Base-by-base conservation (phyloP, 2,888 invertebrate genomes). In the Glyphotaelius pellucidus region DNA sequence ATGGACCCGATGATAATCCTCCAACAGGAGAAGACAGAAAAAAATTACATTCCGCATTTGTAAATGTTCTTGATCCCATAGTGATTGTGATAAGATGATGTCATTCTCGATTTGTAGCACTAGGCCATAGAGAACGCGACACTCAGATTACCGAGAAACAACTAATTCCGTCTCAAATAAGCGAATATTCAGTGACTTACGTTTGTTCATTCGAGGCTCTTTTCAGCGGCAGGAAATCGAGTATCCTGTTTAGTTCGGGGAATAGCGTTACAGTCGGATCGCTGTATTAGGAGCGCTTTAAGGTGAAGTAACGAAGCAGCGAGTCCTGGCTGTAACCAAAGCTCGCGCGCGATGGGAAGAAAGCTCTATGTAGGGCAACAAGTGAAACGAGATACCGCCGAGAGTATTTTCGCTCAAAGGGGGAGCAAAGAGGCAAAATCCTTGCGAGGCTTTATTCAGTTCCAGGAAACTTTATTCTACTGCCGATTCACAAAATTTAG, bases 361-460 rank as follows among this genome's bases (percentile, higher is more conserved):
- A 88, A 79, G 38, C 31, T 38, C 38, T 7, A 38, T 42, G 85
- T n/a, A 38, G 35, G 79, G 88, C 88, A 79, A 88, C 88, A 88
- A 88, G 88, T 88, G 67, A 88, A 88, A 88, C 30, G 79, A 88
- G 88, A 88, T 30, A 88, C 88, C 35, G 35, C 79, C 31, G 88
- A 88, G 14, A 79, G 67, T 35, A 88, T 88, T 88, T 79, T 88
- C 88, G 31, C 88, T 38, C 32, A 25, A 67, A 67, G 35, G 15
- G 67, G 67, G 67, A 32, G 67, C 25, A 67, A 79, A 67, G 79
- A 79, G 79, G 79, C 19, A 88, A 88, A 88, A 30, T 42, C 67
- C 3, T 32, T 67, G 67, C 88, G 52, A 88, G 88, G 32, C 32
- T 31, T 88, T 67, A 88, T 88, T 88, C 67, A 5, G n/a, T 88